These are phyloP conservation scores for Agrenia bidenticulata DNA, from an alignment of 2,888 invertebrate species.

Conservation along the genomic window DNA sequence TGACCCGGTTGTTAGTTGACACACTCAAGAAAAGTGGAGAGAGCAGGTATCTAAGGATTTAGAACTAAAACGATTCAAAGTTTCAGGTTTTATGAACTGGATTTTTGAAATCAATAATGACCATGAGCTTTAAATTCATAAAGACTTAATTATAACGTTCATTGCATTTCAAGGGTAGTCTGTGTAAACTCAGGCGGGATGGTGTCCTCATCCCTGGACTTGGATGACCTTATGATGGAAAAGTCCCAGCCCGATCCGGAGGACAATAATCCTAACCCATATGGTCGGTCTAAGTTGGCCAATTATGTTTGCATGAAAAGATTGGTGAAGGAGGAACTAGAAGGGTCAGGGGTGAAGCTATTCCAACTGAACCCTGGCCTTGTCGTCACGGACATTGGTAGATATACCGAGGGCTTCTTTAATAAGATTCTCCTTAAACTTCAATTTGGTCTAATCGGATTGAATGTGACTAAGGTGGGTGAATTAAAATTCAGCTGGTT, in stretches of 20 bases:
- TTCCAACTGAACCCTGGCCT: constrained; percentile 55
- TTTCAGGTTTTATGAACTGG: no score
- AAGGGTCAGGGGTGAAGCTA: constrained; percentile 43
- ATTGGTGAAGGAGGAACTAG: constrained; percentile 48
- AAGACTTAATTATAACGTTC: no score
- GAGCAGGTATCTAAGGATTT: constrained; percentile 42
- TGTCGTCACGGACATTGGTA: constrained; percentile 55
- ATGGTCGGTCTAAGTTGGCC: constrained; percentile 55
- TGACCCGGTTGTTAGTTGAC: constrained; percentile 58
- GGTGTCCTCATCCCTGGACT: no score
- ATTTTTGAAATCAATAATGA: no score
- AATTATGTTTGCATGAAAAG: constrained; percentile 53
- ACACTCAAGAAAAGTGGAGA: constrained; percentile 54
- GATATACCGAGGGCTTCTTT: constrained; percentile 45
- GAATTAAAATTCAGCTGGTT: no score
- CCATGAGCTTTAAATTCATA: no score
- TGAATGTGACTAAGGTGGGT: no score
- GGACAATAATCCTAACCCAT: constrained; percentile 49
- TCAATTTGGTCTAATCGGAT: no score
- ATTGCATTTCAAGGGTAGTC: no score
- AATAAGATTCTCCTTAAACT: not conserved
- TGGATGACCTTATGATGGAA: no score
- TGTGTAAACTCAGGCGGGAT: no score
- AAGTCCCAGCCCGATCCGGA: no score
- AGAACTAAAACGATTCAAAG: not conserved